Evolutionary conservation across 2,797 vertebrate species (phyloP), one percentile per base, ranked within the genome.

Genomic region (Bufotes viridis): DNA sequence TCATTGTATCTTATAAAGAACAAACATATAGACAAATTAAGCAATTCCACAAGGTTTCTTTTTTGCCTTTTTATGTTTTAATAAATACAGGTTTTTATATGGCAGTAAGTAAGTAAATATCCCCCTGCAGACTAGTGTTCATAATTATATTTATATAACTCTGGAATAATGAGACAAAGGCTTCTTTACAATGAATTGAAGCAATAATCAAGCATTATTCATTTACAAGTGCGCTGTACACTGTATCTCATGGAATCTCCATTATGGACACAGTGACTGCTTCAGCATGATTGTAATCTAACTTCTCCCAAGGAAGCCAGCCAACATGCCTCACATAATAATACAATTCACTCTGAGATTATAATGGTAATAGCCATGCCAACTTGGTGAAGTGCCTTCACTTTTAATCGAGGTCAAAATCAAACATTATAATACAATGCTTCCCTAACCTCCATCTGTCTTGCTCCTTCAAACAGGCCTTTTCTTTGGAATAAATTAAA

Each of bases 261-360:
- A 70, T 83, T 89, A 87, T 29, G 69, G 65, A 42, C 83, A 78
- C 88, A 82, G 78, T 42, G 84, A 53, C 85, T 87, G 81, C 75
- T 87, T 87, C 88, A 78, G 81, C 75, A 82, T 74, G 85, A 89
- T 89, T 86, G 80, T 83, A 89, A 89, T 89, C 85, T 87, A 87
- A 84, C 74, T 80, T 80, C 81, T 87, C 82, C 57, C 74, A 87
- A 89, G 84, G 42, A 83, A 89, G 79, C 61, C 63, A 63, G 85
- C 65, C 85, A 87, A 76, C 84, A 72, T 42, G 51, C 42, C 58
- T 84, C 65, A 42, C 85, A 87, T 79, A 87, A 85, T 85, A 88
- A 87, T 87, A 75, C 34, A 80, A 89, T 84, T 74, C 81, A 83
- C 53, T 79, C 88, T 55, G 80, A 86, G 84, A 89, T 86, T 89